Evolutionary conservation across 2,888 invertebrate genomes (phyloP).

Genomic region (Pteria penguin): DNA sequence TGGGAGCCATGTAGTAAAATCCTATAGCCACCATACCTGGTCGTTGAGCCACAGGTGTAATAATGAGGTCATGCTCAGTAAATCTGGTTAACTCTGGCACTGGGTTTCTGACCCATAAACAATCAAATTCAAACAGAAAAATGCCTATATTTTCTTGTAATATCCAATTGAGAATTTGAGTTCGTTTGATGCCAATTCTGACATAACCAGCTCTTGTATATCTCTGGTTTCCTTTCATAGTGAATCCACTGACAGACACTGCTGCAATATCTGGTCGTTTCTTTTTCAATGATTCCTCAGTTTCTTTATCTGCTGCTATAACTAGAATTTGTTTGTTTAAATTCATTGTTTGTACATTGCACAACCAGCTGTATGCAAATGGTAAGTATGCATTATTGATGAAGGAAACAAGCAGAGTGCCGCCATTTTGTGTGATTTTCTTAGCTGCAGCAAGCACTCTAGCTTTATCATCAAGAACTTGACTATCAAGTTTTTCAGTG

Average conservation of each 20-base stretch:
- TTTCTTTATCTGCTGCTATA: constrained; percentile 58
- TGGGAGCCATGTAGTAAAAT: constrained; percentile 59
- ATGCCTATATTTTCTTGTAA: constrained; percentile 54
- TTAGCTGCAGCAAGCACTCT: constrained; percentile 42
- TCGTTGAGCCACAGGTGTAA: constrained; percentile 50
- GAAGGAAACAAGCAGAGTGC: constrained; percentile 59
- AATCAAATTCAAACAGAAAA: constrained; percentile 67
- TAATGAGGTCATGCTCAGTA: constrained; percentile 52
- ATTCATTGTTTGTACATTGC: constrained; percentile 63
- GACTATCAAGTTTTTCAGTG: not conserved
- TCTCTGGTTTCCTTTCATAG: constrained; percentile 54
- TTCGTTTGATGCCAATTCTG: constrained; percentile 59
- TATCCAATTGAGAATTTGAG: constrained; percentile 53
- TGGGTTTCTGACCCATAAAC: constrained; percentile 64
- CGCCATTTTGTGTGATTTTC: constrained; percentile 36
- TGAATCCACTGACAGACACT: constrained; percentile 43
- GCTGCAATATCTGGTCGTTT: constrained; percentile 60
- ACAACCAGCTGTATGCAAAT: constrained; percentile 64
- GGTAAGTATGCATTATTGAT: constrained; percentile 64
- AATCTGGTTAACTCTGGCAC: constrained; percentile 46
- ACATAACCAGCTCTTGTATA: constrained; percentile 65
- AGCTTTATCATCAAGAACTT: not conserved
- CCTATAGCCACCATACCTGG: constrained; percentile 54
- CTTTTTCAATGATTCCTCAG: constrained; percentile 49
- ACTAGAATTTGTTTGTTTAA: constrained; percentile 60